A percentile compares a stretch with the other conserved stretches of the same genome.
phyloP scores from a whole-genome alignment of 2,113 vertebrate species.

The Erythrolamprus reginae region DNA sequence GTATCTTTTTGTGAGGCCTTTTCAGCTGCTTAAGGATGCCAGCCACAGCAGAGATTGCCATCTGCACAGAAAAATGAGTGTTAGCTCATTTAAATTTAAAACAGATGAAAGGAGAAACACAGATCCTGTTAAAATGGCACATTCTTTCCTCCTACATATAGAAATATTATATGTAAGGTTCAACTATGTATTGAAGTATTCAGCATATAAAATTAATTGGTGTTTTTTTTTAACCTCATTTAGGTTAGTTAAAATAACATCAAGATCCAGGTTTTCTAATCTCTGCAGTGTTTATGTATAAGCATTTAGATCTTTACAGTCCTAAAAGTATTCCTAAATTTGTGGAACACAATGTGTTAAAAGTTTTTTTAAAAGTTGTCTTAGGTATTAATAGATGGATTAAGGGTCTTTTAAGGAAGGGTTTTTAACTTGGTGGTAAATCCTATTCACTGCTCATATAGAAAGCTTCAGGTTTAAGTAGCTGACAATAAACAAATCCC shows the following conservation, averaged over 20 bases:
- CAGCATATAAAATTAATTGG: not conserved
- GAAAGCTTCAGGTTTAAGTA: not conserved
- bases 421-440: not conserved
- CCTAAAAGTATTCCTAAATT: not conserved
- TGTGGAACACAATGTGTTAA: not conserved
- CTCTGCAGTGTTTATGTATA: not conserved
- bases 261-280: not conserved
- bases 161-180: not conserved
- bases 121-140: not conserved
- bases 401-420: not conserved
- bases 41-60: slow-evolving; percentile 92
- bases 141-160: not conserved
- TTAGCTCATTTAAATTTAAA: not conserved
- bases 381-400: not conserved
- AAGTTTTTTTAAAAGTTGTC: not conserved
- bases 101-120: not conserved
- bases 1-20: slow-evolving; percentile 85
- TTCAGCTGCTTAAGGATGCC: slow-evolving; percentile 95
- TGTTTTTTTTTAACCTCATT: not conserved
- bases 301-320: not conserved
- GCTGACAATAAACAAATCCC: not conserved
- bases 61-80: slow-evolving; percentile 64
- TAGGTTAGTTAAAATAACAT: not conserved
- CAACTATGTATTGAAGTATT: not conserved
- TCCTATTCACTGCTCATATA: not conserved